These are phyloP conservation scores for Melanotaenia trifasciata DNA, from an alignment of 2,797 vertebrate genomes.

Conservation along the genomic window DNA sequence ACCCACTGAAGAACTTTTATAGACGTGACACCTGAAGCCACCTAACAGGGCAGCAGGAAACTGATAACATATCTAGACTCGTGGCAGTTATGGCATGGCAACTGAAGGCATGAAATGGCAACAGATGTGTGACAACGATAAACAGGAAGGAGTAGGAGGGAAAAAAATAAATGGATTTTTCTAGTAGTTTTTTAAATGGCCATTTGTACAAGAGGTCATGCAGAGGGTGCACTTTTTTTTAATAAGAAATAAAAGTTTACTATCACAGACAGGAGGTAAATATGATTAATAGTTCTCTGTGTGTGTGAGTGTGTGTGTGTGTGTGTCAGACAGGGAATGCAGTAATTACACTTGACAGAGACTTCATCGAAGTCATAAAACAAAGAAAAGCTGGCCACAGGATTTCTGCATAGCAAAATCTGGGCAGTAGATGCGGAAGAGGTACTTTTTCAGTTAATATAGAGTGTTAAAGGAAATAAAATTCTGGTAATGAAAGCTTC, in stretches of 20 bases:
- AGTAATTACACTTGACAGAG: conserved; percentile 24
- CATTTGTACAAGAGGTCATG: conserved; percentile 19
- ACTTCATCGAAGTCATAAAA: conserved; percentile 85
- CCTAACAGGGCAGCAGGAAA: conserved; percentile 30
- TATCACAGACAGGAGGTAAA: conserved; percentile 6
- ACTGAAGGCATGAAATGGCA: conserved; percentile 54
- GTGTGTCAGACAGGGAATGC: conserved; percentile 2
- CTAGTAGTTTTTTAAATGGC: neutral
- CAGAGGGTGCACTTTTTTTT: conserved; percentile 14
- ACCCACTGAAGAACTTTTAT: conserved; percentile 13
- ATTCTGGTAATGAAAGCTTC: conserved; percentile 3
- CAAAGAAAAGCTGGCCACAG: conserved; percentile 55
- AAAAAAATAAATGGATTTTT: neutral
- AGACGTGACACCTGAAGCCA: conserved; percentile 41
- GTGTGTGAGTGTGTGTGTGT: conserved; percentile 2
- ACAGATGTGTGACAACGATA: conserved; percentile 11
- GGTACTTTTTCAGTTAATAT: conserved; percentile 16
- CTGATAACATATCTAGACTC: conserved; percentile 13
- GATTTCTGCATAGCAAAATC: conserved; percentile 68
- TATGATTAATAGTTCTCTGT: neutral
- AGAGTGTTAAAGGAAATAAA: conserved; percentile 20
- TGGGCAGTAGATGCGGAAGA: conserved; percentile 45
- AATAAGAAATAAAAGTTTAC: neutral
- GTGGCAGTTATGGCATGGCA: conserved; percentile 33
- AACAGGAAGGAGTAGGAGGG: neutral